Evolutionary conservation across 1,140 invertebrate genomes (phyloP).

Genomic region (Lepidurus couesii): DNA sequence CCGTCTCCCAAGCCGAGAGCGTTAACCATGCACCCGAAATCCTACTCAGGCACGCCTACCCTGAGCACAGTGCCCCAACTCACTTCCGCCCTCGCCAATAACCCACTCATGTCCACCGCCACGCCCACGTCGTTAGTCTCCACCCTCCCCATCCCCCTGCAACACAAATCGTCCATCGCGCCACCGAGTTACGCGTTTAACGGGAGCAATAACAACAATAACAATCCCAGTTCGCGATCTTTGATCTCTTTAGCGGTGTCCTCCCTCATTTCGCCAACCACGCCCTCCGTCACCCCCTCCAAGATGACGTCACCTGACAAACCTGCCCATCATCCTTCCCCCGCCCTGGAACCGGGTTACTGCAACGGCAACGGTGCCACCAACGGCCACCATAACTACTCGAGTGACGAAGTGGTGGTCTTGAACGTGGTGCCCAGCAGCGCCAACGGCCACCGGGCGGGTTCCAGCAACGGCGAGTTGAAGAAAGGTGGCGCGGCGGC

Average conservation of each 20-base stretch:
- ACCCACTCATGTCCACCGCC: background rate
- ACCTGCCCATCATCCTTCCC: background rate
- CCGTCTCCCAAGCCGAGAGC: conserved; percentile 23
- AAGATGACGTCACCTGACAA: background rate
- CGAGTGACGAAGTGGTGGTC: background rate
- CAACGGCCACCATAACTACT: background rate
- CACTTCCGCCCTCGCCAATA: background rate
- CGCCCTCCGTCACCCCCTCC: background rate
- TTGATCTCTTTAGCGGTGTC: conserved; percentile 1
- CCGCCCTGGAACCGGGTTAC: background rate
- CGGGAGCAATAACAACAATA: background rate
- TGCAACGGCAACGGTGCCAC: background rate
- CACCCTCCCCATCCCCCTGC: background rate
- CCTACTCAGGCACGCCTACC: background rate
- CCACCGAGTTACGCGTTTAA: background rate
- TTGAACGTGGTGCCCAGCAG: background rate
- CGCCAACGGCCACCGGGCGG: conserved; percentile 2
- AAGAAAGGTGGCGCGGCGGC: background rate
- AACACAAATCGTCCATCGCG: background rate
- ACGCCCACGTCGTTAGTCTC: background rate
- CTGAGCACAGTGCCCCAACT: background rate
- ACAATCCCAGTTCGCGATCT: background rate
- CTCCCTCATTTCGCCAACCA: background rate
- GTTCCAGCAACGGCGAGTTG: background rate
- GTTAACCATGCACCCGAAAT: background rate